Percentiles rank a stretch among this genome's conserved stretches.
Evolutionary conservation across 2,113 vertebrate species (phyloP).

Genomic region (Microtus oregoni): DNA sequence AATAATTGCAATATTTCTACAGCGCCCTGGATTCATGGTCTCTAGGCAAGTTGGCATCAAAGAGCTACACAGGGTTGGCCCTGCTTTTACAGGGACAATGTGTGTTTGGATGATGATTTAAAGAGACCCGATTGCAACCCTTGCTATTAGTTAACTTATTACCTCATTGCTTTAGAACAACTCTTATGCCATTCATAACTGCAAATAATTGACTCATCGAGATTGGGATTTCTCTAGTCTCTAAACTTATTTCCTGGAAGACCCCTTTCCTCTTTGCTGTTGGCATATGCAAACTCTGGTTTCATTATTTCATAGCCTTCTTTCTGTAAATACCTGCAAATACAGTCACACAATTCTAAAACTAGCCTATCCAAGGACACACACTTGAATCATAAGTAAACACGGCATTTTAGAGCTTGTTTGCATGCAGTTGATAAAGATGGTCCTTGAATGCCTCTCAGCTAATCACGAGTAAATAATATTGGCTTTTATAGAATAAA

Average conservation of each 20-base stretch:
- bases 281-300: constrained; percentile 65
- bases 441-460: constrained; percentile 46
- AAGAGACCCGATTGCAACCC: constrained; percentile 87
- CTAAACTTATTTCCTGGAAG: constrained; percentile 42
- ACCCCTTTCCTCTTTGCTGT: constrained; percentile 42
- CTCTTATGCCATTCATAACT: constrained; percentile 91
- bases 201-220: constrained; percentile 90
- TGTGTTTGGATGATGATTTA: constrained; percentile 89
- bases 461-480: not conserved
- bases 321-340: constrained; percentile 64
- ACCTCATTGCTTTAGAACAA: constrained; percentile 89
- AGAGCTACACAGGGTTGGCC: constrained; percentile 82
- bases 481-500: constrained; percentile 56
- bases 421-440: constrained; percentile 51
- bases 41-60: constrained; percentile 87
- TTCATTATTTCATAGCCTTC: constrained; percentile 59
- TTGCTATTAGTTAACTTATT: constrained; percentile 87
- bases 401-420: constrained; percentile 27
- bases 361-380: constrained; percentile 61
- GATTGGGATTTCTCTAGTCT: constrained; percentile 87
- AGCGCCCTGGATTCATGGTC: constrained; percentile 81
- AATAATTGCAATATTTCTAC: constrained; percentile 84
- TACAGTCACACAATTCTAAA: constrained; percentile 80
- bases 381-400: constrained; percentile 63
- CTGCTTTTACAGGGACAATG: constrained; percentile 81